Evolutionary conservation across 2,888 invertebrate species (phyloP).

Genomic region (Acrobasis consociella): DNA sequence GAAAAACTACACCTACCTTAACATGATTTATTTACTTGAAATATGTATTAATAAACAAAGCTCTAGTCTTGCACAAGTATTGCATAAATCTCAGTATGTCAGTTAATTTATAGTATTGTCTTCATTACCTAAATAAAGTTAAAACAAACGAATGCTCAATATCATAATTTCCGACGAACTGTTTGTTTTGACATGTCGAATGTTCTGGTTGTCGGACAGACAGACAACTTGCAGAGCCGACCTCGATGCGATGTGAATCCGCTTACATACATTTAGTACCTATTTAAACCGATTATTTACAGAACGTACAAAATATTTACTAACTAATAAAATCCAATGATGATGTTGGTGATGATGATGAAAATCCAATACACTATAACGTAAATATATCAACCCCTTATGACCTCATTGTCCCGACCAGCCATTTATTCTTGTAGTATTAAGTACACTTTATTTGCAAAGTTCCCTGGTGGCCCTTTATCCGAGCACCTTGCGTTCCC

Average conservation of each 20-base stretch:
- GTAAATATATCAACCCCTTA: too few species aligned
- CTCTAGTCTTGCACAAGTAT: neutral
- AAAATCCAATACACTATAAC: too few species aligned
- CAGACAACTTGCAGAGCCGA: slow-evolving; percentile 57
- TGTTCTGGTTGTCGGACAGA: slow-evolving; percentile 42
- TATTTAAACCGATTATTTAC: too few species aligned
- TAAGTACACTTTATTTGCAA: neutral
- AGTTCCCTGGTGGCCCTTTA: slow-evolving; percentile 4
- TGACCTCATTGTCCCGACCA: too few species aligned
- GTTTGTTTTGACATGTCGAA: slow-evolving; percentile 67
- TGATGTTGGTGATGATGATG: too few species aligned
- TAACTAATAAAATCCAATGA: too few species aligned
- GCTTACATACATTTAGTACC: neutral
- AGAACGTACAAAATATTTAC: too few species aligned
- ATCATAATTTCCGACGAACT: slow-evolving; percentile 52
- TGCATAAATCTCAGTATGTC: neutral
- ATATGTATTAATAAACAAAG: too few species aligned
- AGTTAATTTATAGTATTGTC: neutral
- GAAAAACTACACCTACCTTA: neutral
- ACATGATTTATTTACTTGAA: too few species aligned
- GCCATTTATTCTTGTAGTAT: too few species aligned
- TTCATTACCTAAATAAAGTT: neutral
- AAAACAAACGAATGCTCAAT: slow-evolving; percentile 42
- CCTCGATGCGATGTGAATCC: slow-evolving; percentile 41
- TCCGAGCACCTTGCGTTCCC: slow-evolving; percentile 37